These are phyloP conservation scores for Lepilemur ruficaudatus DNA, from an alignment of 2,797 vertebrate genomes.

Conservation along the genomic window DNA sequence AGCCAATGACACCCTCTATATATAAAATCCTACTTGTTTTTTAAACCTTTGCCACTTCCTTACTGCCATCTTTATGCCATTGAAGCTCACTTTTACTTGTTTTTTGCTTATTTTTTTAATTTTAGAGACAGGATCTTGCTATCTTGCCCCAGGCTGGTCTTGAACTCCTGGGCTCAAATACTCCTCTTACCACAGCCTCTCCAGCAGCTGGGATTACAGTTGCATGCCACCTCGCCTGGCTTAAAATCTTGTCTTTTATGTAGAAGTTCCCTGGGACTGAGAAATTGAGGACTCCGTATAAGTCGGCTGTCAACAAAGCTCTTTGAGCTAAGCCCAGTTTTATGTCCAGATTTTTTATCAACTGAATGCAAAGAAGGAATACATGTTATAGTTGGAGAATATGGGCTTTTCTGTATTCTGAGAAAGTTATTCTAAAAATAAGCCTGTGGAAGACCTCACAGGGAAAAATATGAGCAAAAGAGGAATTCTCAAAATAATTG, in stretches of 20 bases:
- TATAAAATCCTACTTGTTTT: background rate
- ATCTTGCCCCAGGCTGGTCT: background rate
- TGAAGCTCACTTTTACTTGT: background rate
- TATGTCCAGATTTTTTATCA: constrained; percentile 20
- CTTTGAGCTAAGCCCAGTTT: background rate
- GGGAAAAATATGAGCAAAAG: constrained; percentile 19
- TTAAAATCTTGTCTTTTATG: background rate
- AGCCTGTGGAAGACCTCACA: constrained; percentile 43
- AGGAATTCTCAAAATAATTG: constrained; percentile 46
- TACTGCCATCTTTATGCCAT: background rate
- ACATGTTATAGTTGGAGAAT: constrained; percentile 10
- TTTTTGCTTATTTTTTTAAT: background rate
- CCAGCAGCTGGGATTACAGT: background rate
- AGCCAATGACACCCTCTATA: background rate
- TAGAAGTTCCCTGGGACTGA: background rate
- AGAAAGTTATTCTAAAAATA: constrained; percentile 66
- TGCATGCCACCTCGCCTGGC: background rate
- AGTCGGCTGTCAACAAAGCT: background rate
- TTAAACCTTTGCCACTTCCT: background rate
- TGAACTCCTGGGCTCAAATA: background rate
- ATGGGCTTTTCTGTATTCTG: constrained; percentile 46
- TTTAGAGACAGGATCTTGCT: background rate
- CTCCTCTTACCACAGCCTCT: background rate
- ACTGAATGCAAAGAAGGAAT: background rate
- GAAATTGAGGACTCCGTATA: background rate